Base-by-base conservation (phyloP, 2,113 vertebrate species). In the Solea solea region DNA sequence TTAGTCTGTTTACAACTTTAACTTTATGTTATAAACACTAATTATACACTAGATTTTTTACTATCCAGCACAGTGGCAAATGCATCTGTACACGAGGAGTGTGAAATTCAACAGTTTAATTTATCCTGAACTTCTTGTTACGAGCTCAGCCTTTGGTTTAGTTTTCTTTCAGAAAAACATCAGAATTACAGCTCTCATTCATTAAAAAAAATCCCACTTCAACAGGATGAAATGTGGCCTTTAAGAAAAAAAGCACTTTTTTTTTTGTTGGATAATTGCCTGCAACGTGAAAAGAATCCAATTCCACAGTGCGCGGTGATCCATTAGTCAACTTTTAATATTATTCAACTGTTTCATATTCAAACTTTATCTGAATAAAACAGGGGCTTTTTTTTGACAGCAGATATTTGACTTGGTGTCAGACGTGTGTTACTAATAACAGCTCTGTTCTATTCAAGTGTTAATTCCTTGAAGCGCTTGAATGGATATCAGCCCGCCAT, bases 261-360 rank as follows among this genome's bases (percentile, higher is more conserved):
- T 25, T 5, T 9, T 51, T 45, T 66, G 40, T 5, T 57, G 21
- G 49, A 39, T 58, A 58, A 42, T 13, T 15, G 15, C 25, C 14
- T 45, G 6, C 25, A 45, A 58, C 39, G 12, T 46, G 11, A 63
- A 9, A 61, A 40, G 15, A 21, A 21, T 3, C 59, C 60, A 9
- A 27, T 51, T 8, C 42, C 12, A 39, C 11, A 44, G 34, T 34
- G 21, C 44, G 11, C 11, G 41, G 41, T 1, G 25, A 14, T 11
- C 41, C 12, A 54, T 52, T 58, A 15, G 12, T 16, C 15, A 5
- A 51, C 34, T 3, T 34, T 34, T 34, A 39, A 25, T 14, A 69
- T 76, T 69, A 16, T 11, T 53, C 27, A 27, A 34, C 11, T 71
- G 68, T 65, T 49, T 46, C 28, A 53, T 53, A 53, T 27, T 52